A percentile compares a stretch with the other conserved stretches of the same genome.
Evolutionary conservation across 2,888 invertebrate species (phyloP).

Genomic region (Ophion ellenae): DNA sequence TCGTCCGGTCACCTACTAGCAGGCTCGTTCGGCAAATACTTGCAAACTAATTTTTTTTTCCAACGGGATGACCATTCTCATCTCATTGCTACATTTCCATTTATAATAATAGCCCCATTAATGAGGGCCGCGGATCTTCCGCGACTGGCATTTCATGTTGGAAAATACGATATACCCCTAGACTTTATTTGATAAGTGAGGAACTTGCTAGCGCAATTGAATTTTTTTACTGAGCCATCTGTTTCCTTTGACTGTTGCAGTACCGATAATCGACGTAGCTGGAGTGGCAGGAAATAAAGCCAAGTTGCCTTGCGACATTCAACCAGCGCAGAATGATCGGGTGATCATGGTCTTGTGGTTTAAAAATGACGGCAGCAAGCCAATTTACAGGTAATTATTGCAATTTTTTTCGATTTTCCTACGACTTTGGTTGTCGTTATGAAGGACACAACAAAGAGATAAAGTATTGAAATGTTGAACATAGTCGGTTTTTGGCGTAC

Average conservation of each 20-base stretch:
- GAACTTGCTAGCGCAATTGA: not conserved
- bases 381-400: slow-evolving; percentile 90
- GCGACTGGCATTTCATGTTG: not conserved
- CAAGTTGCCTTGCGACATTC: slow-evolving; percentile 94
- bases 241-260: slow-evolving; percentile 85
- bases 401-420: not conserved
- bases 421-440: too few species aligned
- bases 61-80: slow-evolving; percentile 19
- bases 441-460: too few species aligned
- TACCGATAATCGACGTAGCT: slow-evolving; percentile 91
- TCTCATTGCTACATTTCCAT: not conserved
- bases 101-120: not conserved
- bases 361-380: slow-evolving; percentile 92
- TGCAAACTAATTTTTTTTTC: slow-evolving; percentile 5
- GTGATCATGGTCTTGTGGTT: slow-evolving; percentile 96
- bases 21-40: slow-evolving; percentile 28
- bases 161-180: not conserved
- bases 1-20: not conserved
- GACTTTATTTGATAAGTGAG: not conserved
- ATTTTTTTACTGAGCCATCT: not conserved
- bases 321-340: slow-evolving; percentile 91
- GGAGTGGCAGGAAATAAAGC: slow-evolving; percentile 93
- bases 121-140: not conserved
- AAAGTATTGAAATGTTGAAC: too few species aligned
- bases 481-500: too few species aligned